Evolutionary conservation across 2,797 vertebrate species (phyloP).

Genomic region (Schizopygopsis malacanthus): DNA sequence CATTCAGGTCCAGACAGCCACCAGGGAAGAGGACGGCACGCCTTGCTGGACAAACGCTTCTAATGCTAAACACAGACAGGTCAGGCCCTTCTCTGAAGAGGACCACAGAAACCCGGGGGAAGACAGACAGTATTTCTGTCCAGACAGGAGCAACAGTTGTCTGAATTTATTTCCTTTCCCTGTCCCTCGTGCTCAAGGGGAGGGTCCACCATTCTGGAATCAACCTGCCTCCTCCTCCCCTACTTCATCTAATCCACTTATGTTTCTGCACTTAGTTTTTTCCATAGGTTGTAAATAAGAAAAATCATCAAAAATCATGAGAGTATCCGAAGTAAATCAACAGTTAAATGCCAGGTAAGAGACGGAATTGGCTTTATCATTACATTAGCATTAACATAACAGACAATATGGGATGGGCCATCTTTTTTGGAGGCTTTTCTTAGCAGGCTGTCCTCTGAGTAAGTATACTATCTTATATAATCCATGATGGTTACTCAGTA

Average conservation of each 20-base stretch:
- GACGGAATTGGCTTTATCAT: neutral
- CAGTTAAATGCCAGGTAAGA: neutral
- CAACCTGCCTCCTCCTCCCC: constrained; percentile 55
- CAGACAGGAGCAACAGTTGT: constrained; percentile 54
- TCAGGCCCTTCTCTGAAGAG: constrained; percentile 46
- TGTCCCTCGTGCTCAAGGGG: constrained; percentile 48
- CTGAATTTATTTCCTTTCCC: constrained; percentile 44
- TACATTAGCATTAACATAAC: constrained; percentile 44
- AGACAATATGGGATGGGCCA: neutral
- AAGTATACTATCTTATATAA: constrained; percentile 72
- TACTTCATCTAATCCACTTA: constrained; percentile 58
- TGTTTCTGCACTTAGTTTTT: constrained; percentile 45
- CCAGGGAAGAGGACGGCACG: constrained; percentile 41
- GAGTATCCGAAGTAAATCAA: constrained; percentile 1
- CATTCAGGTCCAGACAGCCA: constrained; percentile 54
- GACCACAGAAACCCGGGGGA: constrained; percentile 42
- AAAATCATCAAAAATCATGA: constrained; percentile 4
- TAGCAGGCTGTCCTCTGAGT: constrained; percentile 63
- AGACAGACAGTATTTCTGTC: constrained; percentile 32
- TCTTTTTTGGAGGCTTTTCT: constrained; percentile 52
- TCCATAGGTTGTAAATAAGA: constrained; percentile 38
- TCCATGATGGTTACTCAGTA: constrained; percentile 71
- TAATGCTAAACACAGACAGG: constrained; percentile 52
- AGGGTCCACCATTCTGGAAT: constrained; percentile 49
- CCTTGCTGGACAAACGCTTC: constrained; percentile 47